Evolutionary conservation across 30 jellyfish, hydroid and myxozoan species (phyloP), one percentile per base, ranked within the genome.

Genomic region (Cassiopea andromeda): DNA sequence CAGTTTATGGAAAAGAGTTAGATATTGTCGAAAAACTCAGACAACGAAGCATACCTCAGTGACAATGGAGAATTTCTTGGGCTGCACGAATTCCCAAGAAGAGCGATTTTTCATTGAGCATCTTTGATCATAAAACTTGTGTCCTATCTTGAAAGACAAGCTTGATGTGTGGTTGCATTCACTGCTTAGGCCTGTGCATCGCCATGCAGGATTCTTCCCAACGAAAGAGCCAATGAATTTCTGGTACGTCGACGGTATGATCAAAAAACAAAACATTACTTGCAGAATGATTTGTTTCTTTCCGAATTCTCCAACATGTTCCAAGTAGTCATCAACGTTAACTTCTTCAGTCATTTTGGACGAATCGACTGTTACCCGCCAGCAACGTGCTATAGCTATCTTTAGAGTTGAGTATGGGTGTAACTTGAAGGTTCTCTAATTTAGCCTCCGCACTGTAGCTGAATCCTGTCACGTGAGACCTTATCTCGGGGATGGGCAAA

Each of bases 141-240:
- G 80, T 46, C 85, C 87, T 14, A 80, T 69, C 69, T 78, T 46
- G 81, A 81, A 80, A 14, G 61, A 48, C 5, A 75, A 38, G 46
- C 83, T 58, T 1, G 83, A 87, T 15, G 96, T 89, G 13, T 44
- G 44, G 58, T 89, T 89, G 91, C 96, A 89, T 73, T 89, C 96
- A n/a, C 64, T 50, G 57, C 49, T 67, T 48, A 71, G 67, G 46
- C 68, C 73, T 9, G 85, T 71, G 87, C 96, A 89, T 47, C 68
- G 47, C 96, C 96, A 89, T 48, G 88, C 68, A 1, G 96, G 96
- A 89, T 69, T 81, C 44, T 59, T 80, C 1, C 96, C 96, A 82
- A 73, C 87, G 59, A 89, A 89, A 46, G 96, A 48, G 59, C 85
- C 84, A 9, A 89, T 73, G 61, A 78, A 89, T 46, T 94, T 89